Evolutionary conservation across 2,797 vertebrate species (phyloP).

Genomic region (Pogonophryne albipinna): DNA sequence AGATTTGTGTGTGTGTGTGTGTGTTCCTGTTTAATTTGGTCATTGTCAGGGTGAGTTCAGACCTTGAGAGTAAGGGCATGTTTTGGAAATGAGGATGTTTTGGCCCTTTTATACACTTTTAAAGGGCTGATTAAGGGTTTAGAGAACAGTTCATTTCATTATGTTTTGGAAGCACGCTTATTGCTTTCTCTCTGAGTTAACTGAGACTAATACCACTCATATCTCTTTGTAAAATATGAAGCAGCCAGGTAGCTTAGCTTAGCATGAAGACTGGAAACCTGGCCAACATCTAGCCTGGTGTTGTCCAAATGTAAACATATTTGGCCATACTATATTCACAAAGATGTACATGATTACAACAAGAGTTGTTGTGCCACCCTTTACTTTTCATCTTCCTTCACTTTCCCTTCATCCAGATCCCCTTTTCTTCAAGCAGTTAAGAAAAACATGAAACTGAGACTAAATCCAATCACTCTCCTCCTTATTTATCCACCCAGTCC

Average conservation of each 20-base stretch:
- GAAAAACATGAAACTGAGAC: background rate
- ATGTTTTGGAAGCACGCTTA: background rate
- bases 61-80: too few relatives aligned
- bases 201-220: background rate
- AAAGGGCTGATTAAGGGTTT: background rate
- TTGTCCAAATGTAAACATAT: background rate
- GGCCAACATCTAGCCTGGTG: background rate
- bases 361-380: background rate
- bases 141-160: background rate
- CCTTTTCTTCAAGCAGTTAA: background rate
- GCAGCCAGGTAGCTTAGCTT: background rate
- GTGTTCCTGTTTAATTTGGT: background rate
- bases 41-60: background rate
- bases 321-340: background rate
- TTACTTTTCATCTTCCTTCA: background rate
- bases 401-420: background rate
- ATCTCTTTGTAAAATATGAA: background rate
- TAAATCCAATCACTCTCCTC: background rate
- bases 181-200: background rate
- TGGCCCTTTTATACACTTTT: too few relatives aligned
- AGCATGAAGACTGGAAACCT: background rate
- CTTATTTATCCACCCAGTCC: too few relatives aligned
- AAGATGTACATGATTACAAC: background rate
- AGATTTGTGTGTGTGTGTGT: background rate
- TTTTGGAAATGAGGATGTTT: background rate